Base-by-base conservation (phyloP, 2,888 invertebrate species). In the Rhamnusium bicolor region DNA sequence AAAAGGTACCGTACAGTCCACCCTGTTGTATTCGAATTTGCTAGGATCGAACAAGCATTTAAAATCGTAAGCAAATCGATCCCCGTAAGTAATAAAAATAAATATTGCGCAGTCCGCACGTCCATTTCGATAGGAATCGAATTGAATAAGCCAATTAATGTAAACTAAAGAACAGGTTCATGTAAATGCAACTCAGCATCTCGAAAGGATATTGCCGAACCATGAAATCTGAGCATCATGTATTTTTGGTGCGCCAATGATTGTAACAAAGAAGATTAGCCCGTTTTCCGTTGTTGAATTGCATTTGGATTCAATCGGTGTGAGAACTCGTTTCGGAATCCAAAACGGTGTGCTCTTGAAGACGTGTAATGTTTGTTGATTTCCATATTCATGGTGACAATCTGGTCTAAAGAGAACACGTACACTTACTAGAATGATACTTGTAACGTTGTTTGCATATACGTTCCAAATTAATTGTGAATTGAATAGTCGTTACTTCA, bases 331-430 rank as follows among this genome's bases (percentile, higher is more conserved):
- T 68, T 62, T 58, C 67, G 1, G 18, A 32, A 62, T 40, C 62
- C 32, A 29, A 61, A 67, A 70, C 56, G 21, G 58, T 56, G 63
- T 49, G 68, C 29, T 67, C 67, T 54, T 53, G 58, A 19, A 56
- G 65, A 73, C 73, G 70, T 73, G 73, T 69, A 69, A 66, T 61
- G 73, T 60, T 53, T 66, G 73, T 53, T 27, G 71, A 74, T 73
- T 67, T 69, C 73, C 70, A 73, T 73, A 73, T 70, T 66, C 49
- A 73, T 51, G 60, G 53, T 24, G 60, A 61, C 69, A 73, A 73
- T 73, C 61, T 60, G 69, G 19, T 32, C 62, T 27, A 51, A 10
- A 61, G 60, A 18, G 61, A 61, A 61, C 73, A 73, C 73, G 73
- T 73, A 69, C 61, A 47, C 27, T 61, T 18, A 24, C n/a, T 53